A percentile compares a stretch with the other conserved stretches of the same genome.
These are phyloP conservation scores for Oligia strigilis DNA, from an alignment of 2,888 invertebrate genomes.

Conservation along the genomic window DNA sequence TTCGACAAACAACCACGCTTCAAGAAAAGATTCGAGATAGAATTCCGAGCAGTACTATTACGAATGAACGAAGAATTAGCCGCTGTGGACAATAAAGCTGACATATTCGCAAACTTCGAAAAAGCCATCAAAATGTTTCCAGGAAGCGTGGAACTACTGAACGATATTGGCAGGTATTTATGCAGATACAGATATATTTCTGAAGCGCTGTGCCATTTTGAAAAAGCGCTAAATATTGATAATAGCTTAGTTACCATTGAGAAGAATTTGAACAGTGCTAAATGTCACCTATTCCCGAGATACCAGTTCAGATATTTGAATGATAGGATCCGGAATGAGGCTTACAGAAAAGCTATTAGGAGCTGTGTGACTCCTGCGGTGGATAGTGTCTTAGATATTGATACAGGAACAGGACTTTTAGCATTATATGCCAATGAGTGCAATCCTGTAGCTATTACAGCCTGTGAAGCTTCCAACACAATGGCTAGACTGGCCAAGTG, in stretches of 20 bases:
- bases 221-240: conserved; percentile 84
- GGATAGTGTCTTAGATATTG: conserved; percentile 58
- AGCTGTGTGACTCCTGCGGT: conserved; percentile 30
- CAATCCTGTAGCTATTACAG: conserved; percentile 77
- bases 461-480: conserved; percentile 41
- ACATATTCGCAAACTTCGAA: conserved; percentile 50
- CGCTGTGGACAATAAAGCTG: conserved; percentile 27
- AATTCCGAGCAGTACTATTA: conserved; percentile 40
- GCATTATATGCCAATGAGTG: conserved; percentile 91
- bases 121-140: conserved; percentile 46
- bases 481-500: conserved; percentile 48
- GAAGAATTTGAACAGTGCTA: conserved; percentile 56
- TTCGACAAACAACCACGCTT: conserved; percentile 38
- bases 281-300: conserved; percentile 42
- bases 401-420: conserved; percentile 80
- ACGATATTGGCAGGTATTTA: conserved; percentile 50
- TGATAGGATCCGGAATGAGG: conserved; percentile 52
- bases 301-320: conserved; percentile 44
- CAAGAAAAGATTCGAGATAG: conserved; percentile 17
- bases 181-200: conserved; percentile 78
- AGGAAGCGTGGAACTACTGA: conserved; percentile 33
- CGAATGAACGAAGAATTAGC: conserved; percentile 47
- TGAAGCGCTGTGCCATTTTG: conserved; percentile 87
- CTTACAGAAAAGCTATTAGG: conserved; percentile 55
- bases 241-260: conserved; percentile 80